phyloP scores from a whole-genome alignment of 2,888 invertebrate species.

The Drosophila mimetica region DNA sequence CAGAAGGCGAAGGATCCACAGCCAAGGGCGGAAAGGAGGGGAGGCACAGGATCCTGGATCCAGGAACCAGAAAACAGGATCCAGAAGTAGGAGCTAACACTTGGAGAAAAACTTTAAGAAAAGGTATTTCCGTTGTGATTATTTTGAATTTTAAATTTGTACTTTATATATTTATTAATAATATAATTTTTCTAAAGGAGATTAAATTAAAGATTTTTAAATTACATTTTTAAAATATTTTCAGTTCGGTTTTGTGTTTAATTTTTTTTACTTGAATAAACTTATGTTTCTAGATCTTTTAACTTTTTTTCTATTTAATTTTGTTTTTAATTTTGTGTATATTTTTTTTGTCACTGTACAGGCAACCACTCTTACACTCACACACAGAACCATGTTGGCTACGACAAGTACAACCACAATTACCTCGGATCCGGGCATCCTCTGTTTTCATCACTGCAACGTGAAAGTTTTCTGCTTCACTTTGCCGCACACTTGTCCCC shows the following conservation, averaged over 20 bases:
- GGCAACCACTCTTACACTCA: constrained; percentile 10
- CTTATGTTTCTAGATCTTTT: too few species aligned
- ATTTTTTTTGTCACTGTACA: constrained; percentile 1
- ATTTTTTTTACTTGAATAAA: too few species aligned
- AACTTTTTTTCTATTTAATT: too few species aligned
- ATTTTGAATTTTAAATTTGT: too few species aligned
- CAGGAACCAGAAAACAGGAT: constrained; percentile 14
- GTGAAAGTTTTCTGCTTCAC: constrained; percentile 92
- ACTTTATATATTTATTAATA: too few species aligned
- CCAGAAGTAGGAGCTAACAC: constrained; percentile 20
- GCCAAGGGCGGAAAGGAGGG: constrained; percentile 20
- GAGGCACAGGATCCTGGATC: constrained; percentile 22
- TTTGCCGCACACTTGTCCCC: constrained; percentile 91
- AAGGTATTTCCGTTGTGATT: neutral
- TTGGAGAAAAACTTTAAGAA: constrained; percentile 6
- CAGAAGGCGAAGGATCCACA: constrained; percentile 33
- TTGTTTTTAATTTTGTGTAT: neutral
- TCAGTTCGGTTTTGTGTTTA: too few species aligned
- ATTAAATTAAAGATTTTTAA: too few species aligned
- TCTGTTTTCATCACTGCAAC: constrained; percentile 96
- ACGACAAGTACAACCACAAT: constrained; percentile 79
- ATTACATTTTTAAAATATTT: too few species aligned
- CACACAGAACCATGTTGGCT: constrained; percentile 65
- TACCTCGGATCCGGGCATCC: constrained; percentile 90
- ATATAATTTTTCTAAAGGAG: too few species aligned